Conservation (phyloP, 2,113 vertebrate species). For the Dendropsophus ebraccatus region DNA sequence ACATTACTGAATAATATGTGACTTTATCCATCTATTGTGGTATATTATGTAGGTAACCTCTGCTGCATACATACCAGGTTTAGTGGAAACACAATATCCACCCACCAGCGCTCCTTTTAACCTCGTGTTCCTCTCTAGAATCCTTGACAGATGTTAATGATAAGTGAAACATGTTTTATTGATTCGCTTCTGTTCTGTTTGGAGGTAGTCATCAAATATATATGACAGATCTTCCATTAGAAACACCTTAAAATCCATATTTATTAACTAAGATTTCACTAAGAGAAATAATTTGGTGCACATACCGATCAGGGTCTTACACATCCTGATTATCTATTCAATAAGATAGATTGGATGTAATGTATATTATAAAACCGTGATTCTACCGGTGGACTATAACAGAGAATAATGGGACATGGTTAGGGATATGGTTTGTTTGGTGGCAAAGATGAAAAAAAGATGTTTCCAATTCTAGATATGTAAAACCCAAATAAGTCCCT, state of each 20-base stretch:
- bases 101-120: constrained; percentile 13
- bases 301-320: neutral
- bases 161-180: constrained; percentile 28
- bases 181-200: constrained; percentile 14
- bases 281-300: neutral
- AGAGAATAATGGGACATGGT: neutral
- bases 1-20: too few relatives aligned
- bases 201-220: neutral
- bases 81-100: constrained; percentile 23
- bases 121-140: constrained; percentile 20
- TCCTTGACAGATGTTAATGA: constrained; percentile 23
- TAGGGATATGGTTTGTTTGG: too few relatives aligned
- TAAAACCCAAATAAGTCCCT: too few relatives aligned
- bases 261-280: constrained; percentile 6
- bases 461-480: too few relatives aligned
- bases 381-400: neutral
- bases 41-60: too few relatives aligned
- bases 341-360: too few relatives aligned
- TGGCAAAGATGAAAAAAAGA: too few relatives aligned
- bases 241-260: constrained; percentile 12
- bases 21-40: too few relatives aligned
- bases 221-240: neutral
- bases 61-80: neutral
- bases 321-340: neutral
- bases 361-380: neutral